A percentile compares a stretch with the other conserved stretches of the same genome.
phyloP scores from a whole-genome alignment of 2,797 vertebrate genomes.

The Chaetophractus vellerosus region DNA sequence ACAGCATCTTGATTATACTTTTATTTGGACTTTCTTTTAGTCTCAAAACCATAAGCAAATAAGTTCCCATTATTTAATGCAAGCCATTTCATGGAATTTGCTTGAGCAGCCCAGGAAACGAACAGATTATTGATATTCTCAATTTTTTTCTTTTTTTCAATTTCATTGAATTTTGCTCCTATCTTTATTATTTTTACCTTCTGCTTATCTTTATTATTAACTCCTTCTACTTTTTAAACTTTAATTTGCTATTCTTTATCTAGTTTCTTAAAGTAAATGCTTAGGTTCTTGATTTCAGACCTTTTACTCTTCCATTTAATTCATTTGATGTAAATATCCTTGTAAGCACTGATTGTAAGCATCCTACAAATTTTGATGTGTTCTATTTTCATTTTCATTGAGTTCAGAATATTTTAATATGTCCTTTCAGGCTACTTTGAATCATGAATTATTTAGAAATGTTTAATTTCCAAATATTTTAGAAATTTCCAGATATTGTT shows the following conservation, averaged over 20 bases:
- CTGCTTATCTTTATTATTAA: neutral
- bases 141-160: no score
- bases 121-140: neutral
- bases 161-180: no score
- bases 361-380: neutral
- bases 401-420: slow-evolving; percentile 8
- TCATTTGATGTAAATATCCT: neutral
- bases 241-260: no score
- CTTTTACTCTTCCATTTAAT: neutral
- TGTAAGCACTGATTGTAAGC: neutral
- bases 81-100: no score
- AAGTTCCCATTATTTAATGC: no score
- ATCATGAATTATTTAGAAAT: slow-evolving; percentile 1
- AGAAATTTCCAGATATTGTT: slow-evolving; percentile 32
- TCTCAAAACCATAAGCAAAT: no score
- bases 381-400: neutral
- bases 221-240: neutral
- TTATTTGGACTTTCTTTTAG: no score
- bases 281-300: neutral
- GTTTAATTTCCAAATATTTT: slow-evolving; percentile 53
- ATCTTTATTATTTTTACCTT: neutral
- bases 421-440: neutral
- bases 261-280: no score
- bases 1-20: no score
- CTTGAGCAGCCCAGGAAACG: no score